Evolutionary conservation across 2,888 invertebrate species (phyloP), one percentile per base, ranked within the genome.

Genomic region (Bimastos eiseni): DNA sequence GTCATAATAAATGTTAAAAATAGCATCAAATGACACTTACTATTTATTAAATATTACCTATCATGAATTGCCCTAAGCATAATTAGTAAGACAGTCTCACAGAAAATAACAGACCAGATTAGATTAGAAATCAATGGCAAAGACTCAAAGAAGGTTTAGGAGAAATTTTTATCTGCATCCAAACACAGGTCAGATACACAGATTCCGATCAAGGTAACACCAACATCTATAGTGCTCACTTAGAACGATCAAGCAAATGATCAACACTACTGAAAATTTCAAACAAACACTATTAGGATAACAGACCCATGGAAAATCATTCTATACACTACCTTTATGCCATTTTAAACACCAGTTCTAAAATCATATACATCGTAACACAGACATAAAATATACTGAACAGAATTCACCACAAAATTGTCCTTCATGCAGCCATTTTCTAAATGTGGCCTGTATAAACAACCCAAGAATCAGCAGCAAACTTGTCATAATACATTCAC

Each of bases 401-500:
- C 49, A 70, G n/a, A 70, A 8, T 70, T n/a, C 2, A 30, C 30
- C 30, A n/a, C 70, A 70, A n/a, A n/a, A 70, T 11, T 0, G 70
- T n/a, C 30, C n/a, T 4, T 70, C n/a, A 3, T 30, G n/a, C 30
- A 70, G 70, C 8, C n/a, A 70, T 70, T 70, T 49, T 70, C n/a
- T n/a, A 70, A 70, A 70, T 11, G n/a, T n/a, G n/a, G n/a, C 8
- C 89, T 44, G 41, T 34, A 33, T 17, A 89, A 89, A 44, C 15
- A 36, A 88, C n/a, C 37, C 38, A 41, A 37, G 89, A 89, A 49
- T 44, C 41, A 89, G 15, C 89, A 41, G 91, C 92, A 70, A n/a
- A 70, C 70, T 70, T n/a, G 70, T 49, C 24, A 17, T n/a, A 70
- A 70, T 70, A n/a, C 70, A 70, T 86, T 34, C 86, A 21, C 34